These are phyloP conservation scores for Labrus mixtus DNA, from an alignment of 2,113 vertebrate species.

Conservation along the genomic window DNA sequence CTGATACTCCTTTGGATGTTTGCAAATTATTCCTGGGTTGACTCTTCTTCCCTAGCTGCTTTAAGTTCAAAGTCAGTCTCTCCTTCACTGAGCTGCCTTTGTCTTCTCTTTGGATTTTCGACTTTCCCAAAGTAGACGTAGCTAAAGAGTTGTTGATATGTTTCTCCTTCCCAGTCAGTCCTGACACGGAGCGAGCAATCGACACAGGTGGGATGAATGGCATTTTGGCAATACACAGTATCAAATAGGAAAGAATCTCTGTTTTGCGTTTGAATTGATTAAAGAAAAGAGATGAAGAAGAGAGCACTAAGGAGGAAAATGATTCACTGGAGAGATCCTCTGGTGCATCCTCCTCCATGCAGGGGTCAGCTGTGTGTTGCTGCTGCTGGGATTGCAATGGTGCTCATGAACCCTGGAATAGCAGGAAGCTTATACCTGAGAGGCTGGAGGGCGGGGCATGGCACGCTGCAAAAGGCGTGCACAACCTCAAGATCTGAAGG, in stretches of 20 bases:
- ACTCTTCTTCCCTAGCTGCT: slow-evolving; percentile 74
- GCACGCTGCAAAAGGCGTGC: neutral
- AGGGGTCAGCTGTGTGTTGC: slow-evolving; percentile 31
- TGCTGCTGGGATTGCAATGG: slow-evolving; percentile 24
- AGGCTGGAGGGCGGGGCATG: slow-evolving; percentile 12
- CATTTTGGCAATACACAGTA: slow-evolving; percentile 79
- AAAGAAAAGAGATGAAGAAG: slow-evolving; percentile 30
- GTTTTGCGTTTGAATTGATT: slow-evolving; percentile 52
- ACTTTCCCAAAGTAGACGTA: slow-evolving; percentile 7
- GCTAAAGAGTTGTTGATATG: slow-evolving; percentile 11
- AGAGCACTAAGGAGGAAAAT: slow-evolving; percentile 18
- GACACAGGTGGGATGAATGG: slow-evolving; percentile 79
- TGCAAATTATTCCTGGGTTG: slow-evolving; percentile 65
- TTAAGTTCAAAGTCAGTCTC: slow-evolving; percentile 73
- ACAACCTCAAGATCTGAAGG: slow-evolving; percentile 18
- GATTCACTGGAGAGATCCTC: slow-evolving; percentile 8
- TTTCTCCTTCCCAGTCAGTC: slow-evolving; percentile 50
- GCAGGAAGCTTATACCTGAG: slow-evolving; percentile 28
- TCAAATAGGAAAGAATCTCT: slow-evolving; percentile 73
- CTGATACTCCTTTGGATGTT: slow-evolving; percentile 31
- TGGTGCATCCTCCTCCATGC: slow-evolving; percentile 65
- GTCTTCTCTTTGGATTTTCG: slow-evolving; percentile 34
- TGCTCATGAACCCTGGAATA: neutral
- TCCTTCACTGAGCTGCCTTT: slow-evolving; percentile 65
- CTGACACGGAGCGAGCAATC: slow-evolving; percentile 46